A percentile compares a stretch with the other conserved stretches of the same genome.
These are phyloP conservation scores for Scaptomyza graminum DNA, from an alignment of 1,140 invertebrate genomes.

Conservation along the genomic window DNA sequence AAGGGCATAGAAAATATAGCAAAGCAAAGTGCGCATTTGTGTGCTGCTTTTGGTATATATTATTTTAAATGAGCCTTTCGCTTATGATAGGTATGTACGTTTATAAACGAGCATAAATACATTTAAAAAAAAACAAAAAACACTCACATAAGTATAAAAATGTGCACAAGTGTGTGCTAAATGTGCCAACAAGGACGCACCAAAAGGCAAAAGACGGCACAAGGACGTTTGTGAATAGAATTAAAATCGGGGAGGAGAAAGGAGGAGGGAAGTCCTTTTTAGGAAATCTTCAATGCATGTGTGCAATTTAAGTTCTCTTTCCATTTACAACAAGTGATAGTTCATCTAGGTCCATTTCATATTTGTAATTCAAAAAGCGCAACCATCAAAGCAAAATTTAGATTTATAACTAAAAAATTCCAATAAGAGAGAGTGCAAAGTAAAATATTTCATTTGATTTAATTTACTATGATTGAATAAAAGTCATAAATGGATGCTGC, in stretches of 20 bases:
- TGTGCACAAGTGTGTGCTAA: conserved; percentile 42
- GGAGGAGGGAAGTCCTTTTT: neutral
- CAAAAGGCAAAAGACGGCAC: conserved; percentile 7
- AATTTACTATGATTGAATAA: conserved; percentile 72
- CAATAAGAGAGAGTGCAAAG: conserved; percentile 16
- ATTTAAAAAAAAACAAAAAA: conserved; percentile 32
- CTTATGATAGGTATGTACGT: conserved; percentile 35
- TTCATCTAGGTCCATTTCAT: neutral
- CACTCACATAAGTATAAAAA: conserved; percentile 20
- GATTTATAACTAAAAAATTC: conserved; percentile 24
- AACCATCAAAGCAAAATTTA: conserved; percentile 48
- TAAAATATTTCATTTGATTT: conserved; percentile 58
- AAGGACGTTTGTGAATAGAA: conserved; percentile 16
- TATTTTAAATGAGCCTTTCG: conserved; percentile 47
- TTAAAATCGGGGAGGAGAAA: conserved; percentile 5
- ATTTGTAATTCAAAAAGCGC: conserved; percentile 21
- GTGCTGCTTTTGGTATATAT: conserved; percentile 49
- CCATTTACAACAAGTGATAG: neutral
- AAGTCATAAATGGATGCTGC: conserved; percentile 58
- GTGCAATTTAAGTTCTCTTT: no score
- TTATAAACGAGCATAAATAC: conserved; percentile 10
- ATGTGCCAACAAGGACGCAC: conserved; percentile 54
- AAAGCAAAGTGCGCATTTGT: conserved; percentile 66
- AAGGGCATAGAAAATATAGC: conserved; percentile 36
- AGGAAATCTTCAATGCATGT: neutral